Percentiles rank a stretch among this genome's conserved stretches.
phyloP scores from a whole-genome alignment of 2,888 invertebrate species.

The Spilarctia lutea region DNA sequence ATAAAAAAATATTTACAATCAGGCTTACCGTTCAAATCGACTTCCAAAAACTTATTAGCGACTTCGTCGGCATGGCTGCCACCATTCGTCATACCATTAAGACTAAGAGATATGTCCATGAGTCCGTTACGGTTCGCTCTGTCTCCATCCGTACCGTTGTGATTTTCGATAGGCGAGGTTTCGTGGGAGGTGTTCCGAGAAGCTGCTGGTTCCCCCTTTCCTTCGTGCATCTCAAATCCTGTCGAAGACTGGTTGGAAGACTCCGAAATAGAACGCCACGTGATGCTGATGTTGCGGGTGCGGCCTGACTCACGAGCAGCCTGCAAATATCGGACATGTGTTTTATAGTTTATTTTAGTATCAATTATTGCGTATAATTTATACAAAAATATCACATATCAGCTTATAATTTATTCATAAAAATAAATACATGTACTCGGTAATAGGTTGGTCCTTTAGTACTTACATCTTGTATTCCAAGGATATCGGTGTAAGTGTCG shows the following conservation, averaged over 20 bases:
- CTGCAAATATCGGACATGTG: slow-evolving; percentile 46
- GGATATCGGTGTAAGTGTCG: slow-evolving; percentile 71
- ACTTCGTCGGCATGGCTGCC: slow-evolving; percentile 66
- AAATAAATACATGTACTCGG: neutral
- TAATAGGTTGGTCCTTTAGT: neutral
- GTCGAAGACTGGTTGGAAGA: slow-evolving; percentile 81
- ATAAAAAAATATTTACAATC: neutral
- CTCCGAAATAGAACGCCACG: slow-evolving; percentile 83
- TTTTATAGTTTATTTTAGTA: neutral
- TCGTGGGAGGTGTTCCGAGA: slow-evolving; percentile 55
- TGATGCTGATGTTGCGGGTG: slow-evolving; percentile 79
- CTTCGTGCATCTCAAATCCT: slow-evolving; percentile 69
- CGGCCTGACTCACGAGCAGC: slow-evolving; percentile 70
- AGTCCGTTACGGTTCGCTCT: slow-evolving; percentile 57
- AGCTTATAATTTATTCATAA: neutral
- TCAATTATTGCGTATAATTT: too few species aligned
- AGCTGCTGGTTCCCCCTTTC: slow-evolving; percentile 51
- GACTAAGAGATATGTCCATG: slow-evolving; percentile 52
- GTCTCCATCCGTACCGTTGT: slow-evolving; percentile 58
- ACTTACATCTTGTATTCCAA: slow-evolving; percentile 74
- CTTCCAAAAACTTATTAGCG: slow-evolving; percentile 75
- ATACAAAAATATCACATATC: too few species aligned
- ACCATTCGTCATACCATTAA: slow-evolving; percentile 57
- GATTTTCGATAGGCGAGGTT: slow-evolving; percentile 60
- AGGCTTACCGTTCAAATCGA: slow-evolving; percentile 78